Evolutionary conservation across 2,888 invertebrate species (phyloP).

Genomic region (Thymelicus acteon): DNA sequence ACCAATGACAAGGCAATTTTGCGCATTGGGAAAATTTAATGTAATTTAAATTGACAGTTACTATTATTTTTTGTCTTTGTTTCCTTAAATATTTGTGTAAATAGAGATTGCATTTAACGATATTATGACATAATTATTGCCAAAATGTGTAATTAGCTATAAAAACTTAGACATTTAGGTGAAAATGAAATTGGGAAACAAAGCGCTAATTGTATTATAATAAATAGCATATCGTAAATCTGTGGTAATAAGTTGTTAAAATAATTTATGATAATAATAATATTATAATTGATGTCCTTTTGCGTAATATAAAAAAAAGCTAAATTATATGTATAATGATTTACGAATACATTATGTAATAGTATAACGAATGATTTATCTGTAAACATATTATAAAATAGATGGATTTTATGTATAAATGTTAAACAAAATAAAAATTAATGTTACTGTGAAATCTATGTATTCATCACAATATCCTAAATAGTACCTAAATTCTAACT

Average conservation of each 20-base stretch:
- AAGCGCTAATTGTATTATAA: constrained; percentile 79
- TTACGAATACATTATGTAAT: neutral
- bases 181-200: constrained; percentile 75
- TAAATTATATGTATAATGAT: neutral
- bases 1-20: too few species aligned
- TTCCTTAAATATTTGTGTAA: too few species aligned
- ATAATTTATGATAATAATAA: neutral
- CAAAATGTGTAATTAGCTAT: constrained; percentile 27
- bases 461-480: constrained; percentile 2
- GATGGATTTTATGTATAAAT: constrained; percentile 1
- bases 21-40: constrained; percentile 13
- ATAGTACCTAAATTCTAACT: constrained; percentile 18
- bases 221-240: constrained; percentile 68
- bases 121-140: constrained; percentile 20
- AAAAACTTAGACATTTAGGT: constrained; percentile 23
- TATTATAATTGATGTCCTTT: constrained; percentile 6
- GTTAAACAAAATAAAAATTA: neutral
- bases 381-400: neutral
- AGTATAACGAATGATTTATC: neutral
- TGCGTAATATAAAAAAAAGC: neutral
- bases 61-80: too few species aligned
- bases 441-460: neutral
- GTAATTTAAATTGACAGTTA: neutral
- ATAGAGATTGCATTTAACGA: too few species aligned
- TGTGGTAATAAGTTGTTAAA: constrained; percentile 33